Conservation (phyloP, 2,888 invertebrate species). For the Lypha dubia region DNA sequence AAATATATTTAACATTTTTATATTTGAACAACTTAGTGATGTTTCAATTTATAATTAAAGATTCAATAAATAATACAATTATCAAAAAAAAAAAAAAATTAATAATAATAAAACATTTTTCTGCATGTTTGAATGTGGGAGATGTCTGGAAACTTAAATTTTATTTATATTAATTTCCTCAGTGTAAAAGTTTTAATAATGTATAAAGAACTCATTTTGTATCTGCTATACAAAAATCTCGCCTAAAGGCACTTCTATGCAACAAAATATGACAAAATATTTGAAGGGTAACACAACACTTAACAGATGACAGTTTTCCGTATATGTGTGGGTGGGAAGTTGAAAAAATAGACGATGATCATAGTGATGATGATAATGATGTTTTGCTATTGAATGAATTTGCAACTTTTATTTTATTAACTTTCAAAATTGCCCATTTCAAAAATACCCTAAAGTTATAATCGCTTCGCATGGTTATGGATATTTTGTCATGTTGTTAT, state of each 20-base stretch:
- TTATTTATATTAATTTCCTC: background rate
- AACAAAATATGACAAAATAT: slow-evolving; percentile 52
- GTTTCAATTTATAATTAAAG: too few species aligned
- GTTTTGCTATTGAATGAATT: slow-evolving; percentile 42
- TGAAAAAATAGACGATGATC: slow-evolving; percentile 1
- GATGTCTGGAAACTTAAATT: too few species aligned
- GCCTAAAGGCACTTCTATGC: slow-evolving; percentile 44
- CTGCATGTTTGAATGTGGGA: too few species aligned
- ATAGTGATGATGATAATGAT: slow-evolving; percentile 20
- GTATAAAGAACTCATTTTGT: slow-evolving; percentile 13
- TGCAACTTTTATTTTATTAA: slow-evolving; percentile 50
- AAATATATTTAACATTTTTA: too few species aligned
- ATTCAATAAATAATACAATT: too few species aligned
- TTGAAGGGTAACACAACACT: slow-evolving; percentile 58
- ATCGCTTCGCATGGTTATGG: slow-evolving; percentile 30
- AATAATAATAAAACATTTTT: too few species aligned
- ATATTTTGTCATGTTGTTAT: slow-evolving; percentile 35
- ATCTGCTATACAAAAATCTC: slow-evolving; percentile 34
- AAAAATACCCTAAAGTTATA: slow-evolving; percentile 59
- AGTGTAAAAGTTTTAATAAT: background rate
- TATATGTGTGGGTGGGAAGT: slow-evolving; percentile 22
- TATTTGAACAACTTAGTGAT: too few species aligned
- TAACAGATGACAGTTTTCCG: slow-evolving; percentile 58
- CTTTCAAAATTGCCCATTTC: slow-evolving; percentile 53
- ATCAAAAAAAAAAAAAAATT: too few species aligned